These are phyloP conservation scores for Heteropelma amictum DNA, from an alignment of 2,888 invertebrate genomes.

Conservation along the genomic window DNA sequence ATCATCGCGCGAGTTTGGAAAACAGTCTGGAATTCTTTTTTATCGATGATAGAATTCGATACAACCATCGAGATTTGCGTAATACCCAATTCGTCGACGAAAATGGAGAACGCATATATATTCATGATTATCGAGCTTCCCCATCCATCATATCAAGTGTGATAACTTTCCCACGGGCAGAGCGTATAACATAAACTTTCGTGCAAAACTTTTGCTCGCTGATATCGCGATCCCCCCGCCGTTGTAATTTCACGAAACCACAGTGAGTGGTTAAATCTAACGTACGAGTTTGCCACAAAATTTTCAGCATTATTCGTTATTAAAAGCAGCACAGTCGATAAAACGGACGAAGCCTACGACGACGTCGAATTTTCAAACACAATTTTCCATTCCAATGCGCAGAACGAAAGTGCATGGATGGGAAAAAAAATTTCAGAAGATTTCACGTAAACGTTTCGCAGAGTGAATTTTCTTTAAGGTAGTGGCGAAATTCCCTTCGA, in stretches of 20 bases:
- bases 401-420: too few species aligned
- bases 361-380: too few species aligned
- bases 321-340: too few species aligned
- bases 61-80: background rate
- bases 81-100: background rate
- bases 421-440: too few species aligned
- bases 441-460: too few species aligned
- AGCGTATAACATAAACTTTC: background rate
- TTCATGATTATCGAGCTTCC: slow-evolving; percentile 2
- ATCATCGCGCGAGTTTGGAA: slow-evolving; percentile 38
- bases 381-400: too few species aligned
- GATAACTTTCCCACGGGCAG: background rate
- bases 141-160: slow-evolving; percentile 1
- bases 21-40: slow-evolving; percentile 41
- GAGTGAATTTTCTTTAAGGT: too few species aligned
- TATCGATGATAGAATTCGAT: slow-evolving; percentile 31
- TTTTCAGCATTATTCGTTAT: background rate
- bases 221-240: background rate
- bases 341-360: too few species aligned
- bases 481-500: too few species aligned
- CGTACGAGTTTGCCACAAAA: background rate
- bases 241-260: too few species aligned
- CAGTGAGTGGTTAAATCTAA: too few species aligned
- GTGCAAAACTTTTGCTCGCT: slow-evolving; percentile 1
- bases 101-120: background rate